Evolutionary conservation across 1,140 invertebrate genomes (phyloP), one percentile per base, ranked within the genome.

Genomic region (Zaprionus davidi): DNA sequence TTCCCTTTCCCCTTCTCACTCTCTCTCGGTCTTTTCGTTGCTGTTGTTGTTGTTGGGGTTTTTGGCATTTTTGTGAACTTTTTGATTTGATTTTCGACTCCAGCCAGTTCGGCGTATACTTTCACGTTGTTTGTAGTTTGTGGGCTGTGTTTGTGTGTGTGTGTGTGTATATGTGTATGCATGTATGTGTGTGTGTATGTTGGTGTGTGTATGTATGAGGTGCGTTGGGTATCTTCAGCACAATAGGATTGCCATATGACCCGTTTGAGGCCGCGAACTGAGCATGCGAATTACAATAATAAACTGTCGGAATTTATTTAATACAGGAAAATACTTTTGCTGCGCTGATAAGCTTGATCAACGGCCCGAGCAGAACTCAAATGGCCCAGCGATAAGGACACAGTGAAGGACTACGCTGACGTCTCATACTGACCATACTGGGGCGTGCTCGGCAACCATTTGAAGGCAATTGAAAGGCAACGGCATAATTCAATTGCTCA

Each of bases 61-160:
- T 82, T 79, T 86, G 83, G 84, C 73, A 87, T 87, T 80, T 87
- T 88, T 88, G 83, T 88, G 84, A 87, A 88, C 80, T 87, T 87
- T 88, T 88, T 87, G 83, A 87, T 87, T 88, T 87, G 83, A 88
- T 88, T 87, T 88, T 70, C 58, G 74, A 62, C 79, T 71, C 44
- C 71, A 64, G 64, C 68, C 73, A 58, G 22, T 36, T 41, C 13
- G 44, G 63, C 63, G 36, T 60, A 71, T 78, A 71, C 77, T 51
- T 76, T 82, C 58, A 64, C 63, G 5, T 63, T 46, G 49, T 36
- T 46, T 65, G 38, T 71, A 65, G 59, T 58, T 62, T 17, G 31
- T 67, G 17, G 34, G 15, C 53, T 55, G 49, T 28, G 46, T 22
- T 36, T 63, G 38, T 31, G 49, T 60, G 24, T 70, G 31, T 36